A percentile compares a stretch with the other conserved stretches of the same genome.
Evolutionary conservation across 2,888 invertebrate species (phyloP).

Genomic region (Agriopis aurantiaria): DNA sequence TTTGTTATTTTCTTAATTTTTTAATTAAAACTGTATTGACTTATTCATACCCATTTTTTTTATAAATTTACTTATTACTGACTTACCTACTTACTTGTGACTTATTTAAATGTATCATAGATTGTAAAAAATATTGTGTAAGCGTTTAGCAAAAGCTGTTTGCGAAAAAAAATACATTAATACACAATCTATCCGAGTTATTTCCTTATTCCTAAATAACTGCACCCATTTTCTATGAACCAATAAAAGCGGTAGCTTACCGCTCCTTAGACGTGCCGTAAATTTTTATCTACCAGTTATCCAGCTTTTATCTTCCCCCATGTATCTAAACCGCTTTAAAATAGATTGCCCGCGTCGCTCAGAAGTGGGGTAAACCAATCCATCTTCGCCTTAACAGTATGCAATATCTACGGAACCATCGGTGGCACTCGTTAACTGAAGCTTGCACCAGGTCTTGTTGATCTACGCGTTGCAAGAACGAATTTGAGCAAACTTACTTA

Average conservation of each 20-base stretch:
- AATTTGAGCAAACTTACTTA: neutral
- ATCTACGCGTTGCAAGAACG: constrained; percentile 11
- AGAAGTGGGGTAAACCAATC: constrained; percentile 30
- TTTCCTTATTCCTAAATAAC: constrained; percentile 12
- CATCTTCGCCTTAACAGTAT: constrained; percentile 42
- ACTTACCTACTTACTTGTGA: too few species aligned
- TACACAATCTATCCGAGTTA: neutral
- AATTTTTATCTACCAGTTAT: constrained; percentile 35
- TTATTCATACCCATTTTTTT: too few species aligned
- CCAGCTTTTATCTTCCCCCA: constrained; percentile 33
- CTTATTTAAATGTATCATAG: too few species aligned
- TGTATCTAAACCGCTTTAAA: constrained; percentile 39
- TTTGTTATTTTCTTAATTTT: too few species aligned
- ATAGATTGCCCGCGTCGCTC: constrained; percentile 35
- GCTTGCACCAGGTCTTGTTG: constrained; percentile 29
- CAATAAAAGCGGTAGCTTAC: constrained; percentile 25
- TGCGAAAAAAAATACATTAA: too few species aligned
- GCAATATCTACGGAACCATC: constrained; percentile 40
- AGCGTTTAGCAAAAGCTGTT: too few species aligned
- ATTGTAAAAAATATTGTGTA: too few species aligned
- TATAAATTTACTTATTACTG: too few species aligned
- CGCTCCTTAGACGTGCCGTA: constrained; percentile 31
- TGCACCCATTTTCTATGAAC: constrained; percentile 17
- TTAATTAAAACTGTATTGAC: too few species aligned
- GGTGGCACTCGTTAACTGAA: constrained; percentile 22